Base-by-base conservation (phyloP, 2,797 vertebrate species). In the Bradypus variegatus region DNA sequence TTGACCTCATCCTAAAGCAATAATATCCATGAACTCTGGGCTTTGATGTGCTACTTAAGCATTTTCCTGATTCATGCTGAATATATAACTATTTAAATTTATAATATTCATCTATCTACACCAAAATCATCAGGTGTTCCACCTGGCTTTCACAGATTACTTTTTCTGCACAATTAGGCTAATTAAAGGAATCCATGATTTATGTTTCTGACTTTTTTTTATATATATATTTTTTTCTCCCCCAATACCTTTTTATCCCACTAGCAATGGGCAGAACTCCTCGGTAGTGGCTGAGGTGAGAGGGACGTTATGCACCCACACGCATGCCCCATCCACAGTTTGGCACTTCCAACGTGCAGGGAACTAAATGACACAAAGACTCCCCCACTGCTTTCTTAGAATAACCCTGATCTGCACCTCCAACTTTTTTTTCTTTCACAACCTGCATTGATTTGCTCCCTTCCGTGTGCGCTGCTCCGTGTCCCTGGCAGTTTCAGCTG, bases 391-490 rank as follows among this genome's bases (percentile, higher is more conserved):
- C 94, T 96, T 94, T 94, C 95, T 50, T 84, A 88, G 94, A 94
- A 89, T 86, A 95, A 85, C 77, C 73, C 25, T 90, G 95, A 93
- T 95, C 89, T 0, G 82, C 90, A 33, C 86, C 92, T 86, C 91
- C 73, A 36, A 72, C 50, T 58, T 89, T 84, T 58, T 89, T 84
- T 80, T 65, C 45, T 64, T 91, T 91, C 94, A 86, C 89, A 45
- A 84, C 80, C 55, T 75, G 93, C 91, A 23, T 48, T 38, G 92
- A 86, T 75, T 27, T 55, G 87, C 95, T 86, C 92, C 94, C 67
- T 38, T 45, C 80, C 38, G 13, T 89, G 83, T 96, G 90, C 85
- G 95, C 95, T 94, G 94, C 92, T 87, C 29, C 78, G 16, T 93
- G 94, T 31, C n/a, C n/a, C 0, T 5, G 38, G 95, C 91, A 10